Base-by-base conservation (phyloP, 2,888 invertebrate species). In the Meandrusa payeni region DNA sequence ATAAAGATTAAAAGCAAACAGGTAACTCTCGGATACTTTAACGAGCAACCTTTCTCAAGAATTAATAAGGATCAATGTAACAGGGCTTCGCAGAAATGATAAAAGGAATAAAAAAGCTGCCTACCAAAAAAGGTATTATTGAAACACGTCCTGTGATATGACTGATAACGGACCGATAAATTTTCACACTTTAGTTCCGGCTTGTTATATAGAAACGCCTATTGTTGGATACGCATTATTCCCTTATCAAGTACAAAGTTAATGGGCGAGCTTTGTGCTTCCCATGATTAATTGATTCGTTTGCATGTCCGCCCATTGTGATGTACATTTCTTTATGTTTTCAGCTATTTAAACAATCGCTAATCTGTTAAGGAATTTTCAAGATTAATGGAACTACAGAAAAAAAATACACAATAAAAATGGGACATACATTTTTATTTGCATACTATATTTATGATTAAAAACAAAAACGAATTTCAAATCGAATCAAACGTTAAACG, bases 171-270 rank as follows among this genome's bases (percentile, higher is more conserved):
- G 27, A 27, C 27, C 22, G 27, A 38, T 27, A 44, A 44, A 44
- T 44, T 44, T 38, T 38, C 43, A 6, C 24, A 20, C 20, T 53
- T 64, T 62, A 64, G 71, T 66, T 67, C 66, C 65, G 63, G 68
- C 70, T 75, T 65, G 77, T 79, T 64, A 73, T 77, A 78, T 71
- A 72, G 74, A 61, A 66, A 58, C 60, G 63, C 54, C 76, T 66
- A 77, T 85, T 85, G 82, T 85, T 71, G 75, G 65, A 69, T 67
- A 65, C 74, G 73, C 72, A 78, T 81, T 82, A 82, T 82, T 78
- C 85, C 80, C 79, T 83, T 82, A 85, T 85, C 83, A 82, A 83
- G 76, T 78, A 74, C 69, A 74, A 82, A 83, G 82, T 83, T 86
- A 87, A 87, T 85, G 85, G 83, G 77, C 75, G 59, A 75, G 78